phyloP scores from a whole-genome alignment of 2,113 vertebrate species.

The Copsychus sechellarum region DNA sequence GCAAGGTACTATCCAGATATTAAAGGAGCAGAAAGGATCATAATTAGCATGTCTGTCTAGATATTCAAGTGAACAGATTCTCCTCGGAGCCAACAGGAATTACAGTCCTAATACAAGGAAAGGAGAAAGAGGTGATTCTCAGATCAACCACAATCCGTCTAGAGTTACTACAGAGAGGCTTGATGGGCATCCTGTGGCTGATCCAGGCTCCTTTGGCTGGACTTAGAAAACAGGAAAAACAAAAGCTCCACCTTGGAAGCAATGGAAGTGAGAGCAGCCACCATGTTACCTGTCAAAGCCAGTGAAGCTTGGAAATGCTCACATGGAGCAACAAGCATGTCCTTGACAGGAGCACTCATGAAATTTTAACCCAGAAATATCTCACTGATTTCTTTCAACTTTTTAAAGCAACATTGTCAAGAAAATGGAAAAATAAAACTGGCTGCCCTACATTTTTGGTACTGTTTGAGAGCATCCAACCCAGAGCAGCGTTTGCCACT shows the following conservation, averaged over 20 bases:
- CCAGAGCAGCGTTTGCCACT: neutral
- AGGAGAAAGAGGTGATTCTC: neutral
- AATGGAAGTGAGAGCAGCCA: neutral
- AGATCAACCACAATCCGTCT: neutral
- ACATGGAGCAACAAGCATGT: neutral
- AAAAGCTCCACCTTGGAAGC: neutral
- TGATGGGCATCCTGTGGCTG: neutral
- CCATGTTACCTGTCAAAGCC: neutral
- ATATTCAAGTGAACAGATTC: neutral
- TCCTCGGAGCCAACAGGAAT: neutral
- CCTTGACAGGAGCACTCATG: neutral
- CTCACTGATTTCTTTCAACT: neutral
- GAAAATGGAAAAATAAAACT: neutral
- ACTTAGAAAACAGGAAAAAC: neutral
- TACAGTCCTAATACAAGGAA: neutral
- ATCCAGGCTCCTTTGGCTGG: neutral
- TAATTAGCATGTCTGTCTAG: neutral
- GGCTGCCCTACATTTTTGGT: neutral
- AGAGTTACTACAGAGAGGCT: neutral
- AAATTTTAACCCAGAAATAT: neutral
- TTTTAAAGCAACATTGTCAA: neutral
- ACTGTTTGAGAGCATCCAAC: neutral
- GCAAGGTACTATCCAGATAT: neutral
- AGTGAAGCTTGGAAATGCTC: neutral
- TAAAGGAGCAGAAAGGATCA: neutral